Conservation (phyloP, 2,888 invertebrate species). For the Cosmopolites sordidus region DNA sequence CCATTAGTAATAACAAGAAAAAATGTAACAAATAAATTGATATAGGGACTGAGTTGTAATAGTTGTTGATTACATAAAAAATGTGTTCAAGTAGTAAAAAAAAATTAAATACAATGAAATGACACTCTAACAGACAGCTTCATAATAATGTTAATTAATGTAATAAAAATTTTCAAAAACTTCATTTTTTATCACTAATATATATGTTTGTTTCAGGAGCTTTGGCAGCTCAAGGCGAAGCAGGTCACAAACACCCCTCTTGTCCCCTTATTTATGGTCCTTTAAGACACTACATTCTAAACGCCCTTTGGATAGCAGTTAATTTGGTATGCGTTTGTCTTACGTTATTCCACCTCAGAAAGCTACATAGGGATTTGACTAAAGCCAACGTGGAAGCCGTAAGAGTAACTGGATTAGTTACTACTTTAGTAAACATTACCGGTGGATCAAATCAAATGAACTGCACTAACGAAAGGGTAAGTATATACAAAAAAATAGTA, state of each 20-base stretch:
- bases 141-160: too few relatives aligned
- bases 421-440: slow-evolving; percentile 77
- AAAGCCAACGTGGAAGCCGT: slow-evolving; percentile 82
- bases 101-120: too few relatives aligned
- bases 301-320: slow-evolving; percentile 85
- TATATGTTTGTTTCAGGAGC: slow-evolving; percentile 53
- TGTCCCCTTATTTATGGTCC: slow-evolving; percentile 85
- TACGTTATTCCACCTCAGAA: slow-evolving; percentile 77
- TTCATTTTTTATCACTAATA: too few relatives aligned
- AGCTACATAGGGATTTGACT: slow-evolving; percentile 75
- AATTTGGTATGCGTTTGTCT: slow-evolving; percentile 81
- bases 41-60: too few relatives aligned
- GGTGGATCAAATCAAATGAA: slow-evolving; percentile 46
- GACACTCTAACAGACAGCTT: too few relatives aligned
- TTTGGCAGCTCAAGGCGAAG: slow-evolving; percentile 73
- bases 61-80: too few relatives aligned
- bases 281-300: slow-evolving; percentile 84
- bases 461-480: slow-evolving; percentile 31
- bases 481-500: too few relatives aligned
- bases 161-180: too few relatives aligned
- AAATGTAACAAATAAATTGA: too few relatives aligned
- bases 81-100: too few relatives aligned
- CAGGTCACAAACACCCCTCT: slow-evolving; percentile 72
- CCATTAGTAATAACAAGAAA: too few relatives aligned
- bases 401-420: slow-evolving; percentile 75